Base-by-base conservation (phyloP, 2,113 vertebrate genomes). In the Marcusenius ussheri region DNA sequence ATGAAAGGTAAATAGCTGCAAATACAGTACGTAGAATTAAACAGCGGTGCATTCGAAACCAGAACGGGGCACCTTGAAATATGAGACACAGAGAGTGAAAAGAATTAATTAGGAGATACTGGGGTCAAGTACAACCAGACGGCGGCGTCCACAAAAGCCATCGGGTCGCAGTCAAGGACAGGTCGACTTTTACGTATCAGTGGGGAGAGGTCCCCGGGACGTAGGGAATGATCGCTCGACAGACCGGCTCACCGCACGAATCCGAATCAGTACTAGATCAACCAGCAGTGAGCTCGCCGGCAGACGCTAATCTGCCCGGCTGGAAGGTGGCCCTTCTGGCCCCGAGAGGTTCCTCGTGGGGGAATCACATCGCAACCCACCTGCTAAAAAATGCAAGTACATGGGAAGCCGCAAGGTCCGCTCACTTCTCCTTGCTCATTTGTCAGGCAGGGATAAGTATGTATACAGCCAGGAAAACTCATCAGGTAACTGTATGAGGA, bases 31-130 rank as follows among this genome's bases (percentile, higher is more conserved):
- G 77, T 89, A 3, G 74, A 31, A 39, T 53, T 77, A 51, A 46
- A 89, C 70, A 11, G 11, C 7, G n/a, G 62, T 45, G 49, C 70
- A 84, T 11, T 58, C 39, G 39, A 56, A 11, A 39, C 31, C 77
- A 84, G 51, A 39, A 42, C 39, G 53, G 51, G 89, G 24, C 51
- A 84, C 56, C 89, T 21, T 58, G 89, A 47, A 80, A 83, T 84
- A 24, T 89, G 17, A 46, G 19, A 46, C 49, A 19, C 13, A 1
- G 47, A n/a, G 84, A 87, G 10, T 24, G 42, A 53, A 62, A 51
- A 47, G 74, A 58, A 89, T 83, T 89, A 84, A 84, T 62, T n/a
- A 53, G 45, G 77, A 62, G 89, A 89, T 58, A 7, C 89, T 49
- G 50, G 89, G 74, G 89, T 84, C 49, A 80, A 84, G 89, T 56